Evolutionary conservation across 2,888 invertebrate genomes (phyloP).

Genomic region (Sarcophaga rosellei): DNA sequence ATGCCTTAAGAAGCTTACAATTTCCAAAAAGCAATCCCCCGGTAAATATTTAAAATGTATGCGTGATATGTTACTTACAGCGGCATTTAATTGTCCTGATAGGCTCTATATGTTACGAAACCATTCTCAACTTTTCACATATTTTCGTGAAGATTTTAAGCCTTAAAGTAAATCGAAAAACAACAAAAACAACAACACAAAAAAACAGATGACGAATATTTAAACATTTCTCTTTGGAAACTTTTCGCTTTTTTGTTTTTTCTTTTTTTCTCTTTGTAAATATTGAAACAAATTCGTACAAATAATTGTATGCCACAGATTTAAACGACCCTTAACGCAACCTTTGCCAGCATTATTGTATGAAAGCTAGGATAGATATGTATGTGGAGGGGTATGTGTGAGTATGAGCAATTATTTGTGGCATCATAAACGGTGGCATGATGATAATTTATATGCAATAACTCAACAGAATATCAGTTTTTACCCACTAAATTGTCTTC

Average conservation of each 20-base stretch:
- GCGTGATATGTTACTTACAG: too few species aligned
- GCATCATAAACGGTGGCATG: constrained; percentile 36
- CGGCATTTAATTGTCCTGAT: too few species aligned
- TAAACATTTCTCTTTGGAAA: constrained; percentile 9
- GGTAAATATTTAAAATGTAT: too few species aligned
- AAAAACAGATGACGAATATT: constrained; percentile 29
- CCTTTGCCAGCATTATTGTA: constrained; percentile 7
- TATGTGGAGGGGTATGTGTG: background rate
- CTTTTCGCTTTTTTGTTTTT: background rate
- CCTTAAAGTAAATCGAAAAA: constrained; percentile 16
- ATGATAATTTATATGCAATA: constrained; percentile 65
- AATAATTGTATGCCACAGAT: constrained; percentile 16
- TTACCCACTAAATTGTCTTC: constrained; percentile 65
- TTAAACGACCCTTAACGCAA: constrained; percentile 52
- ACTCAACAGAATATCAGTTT: constrained; percentile 59
- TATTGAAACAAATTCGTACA: constrained; percentile 16
- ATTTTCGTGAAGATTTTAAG: constrained; percentile 21
- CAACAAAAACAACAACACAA: background rate
- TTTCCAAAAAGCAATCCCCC: too few species aligned
- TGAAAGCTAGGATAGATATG: background rate
- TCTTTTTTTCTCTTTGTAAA: constrained; percentile 5
- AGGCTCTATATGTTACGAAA: constrained; percentile 5
- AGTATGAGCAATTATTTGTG: constrained; percentile 14
- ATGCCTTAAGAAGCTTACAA: too few species aligned
- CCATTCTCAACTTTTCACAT: constrained; percentile 11